Evolutionary conservation across 2,888 invertebrate genomes (phyloP).

Genomic region (Lysandra coridon): DNA sequence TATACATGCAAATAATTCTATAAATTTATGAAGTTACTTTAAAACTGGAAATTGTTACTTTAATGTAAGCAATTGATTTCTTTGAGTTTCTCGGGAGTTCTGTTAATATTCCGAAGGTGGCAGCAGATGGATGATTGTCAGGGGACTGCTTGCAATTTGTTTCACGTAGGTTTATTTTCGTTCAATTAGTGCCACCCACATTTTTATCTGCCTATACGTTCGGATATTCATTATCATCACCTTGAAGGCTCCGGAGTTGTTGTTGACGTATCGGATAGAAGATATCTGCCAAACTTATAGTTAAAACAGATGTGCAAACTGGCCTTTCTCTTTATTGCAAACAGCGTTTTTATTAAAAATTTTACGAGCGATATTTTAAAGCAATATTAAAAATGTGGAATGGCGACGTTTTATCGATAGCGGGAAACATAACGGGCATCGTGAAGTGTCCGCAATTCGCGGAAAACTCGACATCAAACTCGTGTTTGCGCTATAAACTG

Average conservation of each 20-base stretch:
- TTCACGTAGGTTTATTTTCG: conserved; percentile 37
- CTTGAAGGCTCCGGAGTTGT: neutral
- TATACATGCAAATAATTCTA: conserved; percentile 15
- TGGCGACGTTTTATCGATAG: neutral
- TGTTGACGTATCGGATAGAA: neutral
- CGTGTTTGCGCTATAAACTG: conserved; percentile 26
- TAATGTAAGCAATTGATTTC: conserved; percentile 27
- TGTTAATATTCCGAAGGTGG: conserved; percentile 17
- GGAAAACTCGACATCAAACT: conserved; percentile 3
- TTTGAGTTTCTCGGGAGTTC: conserved; percentile 19
- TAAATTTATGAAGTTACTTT: conserved; percentile 20
- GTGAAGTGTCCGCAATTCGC: conserved; percentile 1
- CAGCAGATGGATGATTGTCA: conserved; percentile 2
- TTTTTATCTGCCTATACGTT: neutral
- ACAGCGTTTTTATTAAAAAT: neutral
- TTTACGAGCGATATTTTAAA: neutral
- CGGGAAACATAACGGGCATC: neutral
- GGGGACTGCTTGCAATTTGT: conserved; percentile 33
- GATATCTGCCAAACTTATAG: neutral
- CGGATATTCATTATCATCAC: neutral
- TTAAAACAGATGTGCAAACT: neutral
- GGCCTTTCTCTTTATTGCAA: neutral
- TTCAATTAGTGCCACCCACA: conserved; percentile 30
- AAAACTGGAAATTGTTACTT: conserved; percentile 14
- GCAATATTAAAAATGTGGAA: neutral